phyloP scores from a whole-genome alignment of 2,888 invertebrate genomes.

The Argynnis bischoffii region DNA sequence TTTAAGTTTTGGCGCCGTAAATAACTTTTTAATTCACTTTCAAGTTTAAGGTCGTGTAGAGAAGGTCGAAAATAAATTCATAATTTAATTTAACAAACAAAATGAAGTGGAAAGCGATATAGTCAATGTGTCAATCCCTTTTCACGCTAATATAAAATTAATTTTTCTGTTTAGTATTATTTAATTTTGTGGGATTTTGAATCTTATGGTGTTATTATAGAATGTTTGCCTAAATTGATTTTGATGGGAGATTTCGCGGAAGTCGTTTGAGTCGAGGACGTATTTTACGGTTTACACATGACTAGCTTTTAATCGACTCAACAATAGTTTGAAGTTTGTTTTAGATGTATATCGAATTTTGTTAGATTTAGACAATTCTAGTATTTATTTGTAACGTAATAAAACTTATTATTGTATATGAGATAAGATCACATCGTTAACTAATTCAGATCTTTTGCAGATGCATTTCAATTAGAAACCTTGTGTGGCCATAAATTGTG shows the following conservation, averaged over 20 bases:
- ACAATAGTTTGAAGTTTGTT: constrained; percentile 48
- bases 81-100: constrained; percentile 25
- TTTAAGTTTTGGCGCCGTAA: constrained; percentile 57
- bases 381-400: constrained; percentile 6
- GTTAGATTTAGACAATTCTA: constrained; percentile 22
- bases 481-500: constrained; percentile 54
- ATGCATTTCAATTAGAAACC: constrained; percentile 49
- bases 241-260: constrained; percentile 50
- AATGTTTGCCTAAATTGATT: constrained; percentile 16
- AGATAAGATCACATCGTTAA: constrained; percentile 9
- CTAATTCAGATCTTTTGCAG: constrained; percentile 41
- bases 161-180: constrained; percentile 55
- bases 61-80: constrained; percentile 26
- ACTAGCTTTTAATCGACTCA: constrained; percentile 59
- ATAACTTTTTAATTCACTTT: constrained; percentile 21
- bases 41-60: neutral
- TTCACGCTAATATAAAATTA: constrained; percentile 78
- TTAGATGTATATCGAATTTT: constrained; percentile 52
- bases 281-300: constrained; percentile 62
- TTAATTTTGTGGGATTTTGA: constrained; percentile 50
- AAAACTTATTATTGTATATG: constrained; percentile 11
- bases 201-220: constrained; percentile 42
- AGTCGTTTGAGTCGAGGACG: constrained; percentile 51
- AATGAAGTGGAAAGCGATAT: constrained; percentile 79
- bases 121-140: constrained; percentile 75